A percentile compares a stretch with the other conserved stretches of the same genome.
Conservation (phyloP, 2,113 vertebrate species). For the Bubalus kerabau region DNA sequence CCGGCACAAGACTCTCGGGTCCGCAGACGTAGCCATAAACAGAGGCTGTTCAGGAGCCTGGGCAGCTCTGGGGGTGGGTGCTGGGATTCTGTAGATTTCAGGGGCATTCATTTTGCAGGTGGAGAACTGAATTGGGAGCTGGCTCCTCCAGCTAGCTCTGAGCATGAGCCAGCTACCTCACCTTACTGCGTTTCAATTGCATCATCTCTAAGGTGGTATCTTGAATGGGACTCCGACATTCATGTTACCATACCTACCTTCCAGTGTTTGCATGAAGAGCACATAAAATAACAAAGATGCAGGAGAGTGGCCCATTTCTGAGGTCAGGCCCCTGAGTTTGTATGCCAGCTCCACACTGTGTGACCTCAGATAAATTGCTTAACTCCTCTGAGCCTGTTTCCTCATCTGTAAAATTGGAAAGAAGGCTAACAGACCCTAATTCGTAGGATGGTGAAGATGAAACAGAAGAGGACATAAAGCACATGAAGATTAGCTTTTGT, state of each 20-base stretch:
- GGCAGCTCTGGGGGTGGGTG: neutral
- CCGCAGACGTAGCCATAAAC: neutral
- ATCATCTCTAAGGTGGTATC: neutral
- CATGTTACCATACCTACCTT: neutral
- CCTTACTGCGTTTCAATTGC: neutral
- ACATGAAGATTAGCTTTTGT: neutral
- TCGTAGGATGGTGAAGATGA: neutral
- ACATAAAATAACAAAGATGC: neutral
- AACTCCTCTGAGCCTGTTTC: neutral
- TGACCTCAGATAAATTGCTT: neutral
- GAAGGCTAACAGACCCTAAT: neutral
- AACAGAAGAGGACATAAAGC: neutral
- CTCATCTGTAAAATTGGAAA: neutral
- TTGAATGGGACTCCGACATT: neutral
- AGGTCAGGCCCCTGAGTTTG: neutral
- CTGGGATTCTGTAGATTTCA: neutral
- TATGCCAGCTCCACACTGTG: neutral
- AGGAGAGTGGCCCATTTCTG: neutral
- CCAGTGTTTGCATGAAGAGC: neutral
- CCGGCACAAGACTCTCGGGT: neutral
- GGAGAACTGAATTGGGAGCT: neutral
- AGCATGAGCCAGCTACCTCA: neutral
- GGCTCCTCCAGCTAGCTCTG: neutral
- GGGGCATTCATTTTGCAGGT: neutral
- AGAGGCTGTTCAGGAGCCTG: neutral